Conservation (phyloP, 2,797 vertebrate genomes). For the Cottoperca gobio region DNA sequence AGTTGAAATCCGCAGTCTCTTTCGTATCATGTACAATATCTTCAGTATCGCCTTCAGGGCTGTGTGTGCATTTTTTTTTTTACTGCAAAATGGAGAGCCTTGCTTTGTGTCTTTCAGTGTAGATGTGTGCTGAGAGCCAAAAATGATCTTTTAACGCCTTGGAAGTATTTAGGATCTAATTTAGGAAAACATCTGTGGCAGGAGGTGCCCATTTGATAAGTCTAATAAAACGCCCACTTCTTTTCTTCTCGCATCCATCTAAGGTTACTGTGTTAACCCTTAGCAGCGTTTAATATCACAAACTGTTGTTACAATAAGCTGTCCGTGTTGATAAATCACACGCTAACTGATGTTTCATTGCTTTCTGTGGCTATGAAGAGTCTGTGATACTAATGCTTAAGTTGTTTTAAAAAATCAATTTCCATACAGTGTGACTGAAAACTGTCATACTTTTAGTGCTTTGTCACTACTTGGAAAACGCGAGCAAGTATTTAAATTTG, state of each 20-base stretch:
- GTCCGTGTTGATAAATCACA: conserved; percentile 17
- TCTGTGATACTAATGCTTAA: conserved; percentile 8
- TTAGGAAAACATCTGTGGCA: conserved; percentile 42
- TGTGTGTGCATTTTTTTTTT: not conserved
- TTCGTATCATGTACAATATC: conserved; percentile 45
- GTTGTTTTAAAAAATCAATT: conserved; percentile 30
- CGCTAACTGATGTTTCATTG: not conserved
- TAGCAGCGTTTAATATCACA: conserved; percentile 14
- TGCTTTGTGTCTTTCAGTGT: conserved; percentile 14
- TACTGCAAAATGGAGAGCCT: conserved; percentile 38
- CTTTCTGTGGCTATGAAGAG: not conserved
- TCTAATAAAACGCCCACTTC: conserved; percentile 45
- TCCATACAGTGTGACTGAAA: conserved; percentile 14
- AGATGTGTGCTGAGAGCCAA: conserved; percentile 5
- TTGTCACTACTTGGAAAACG: conserved; percentile 48
- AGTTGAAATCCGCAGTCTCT: conserved; percentile 57
- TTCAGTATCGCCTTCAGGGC: not conserved
- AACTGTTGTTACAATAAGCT: not conserved
- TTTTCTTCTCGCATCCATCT: conserved; percentile 20
- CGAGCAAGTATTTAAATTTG: conserved; percentile 45
- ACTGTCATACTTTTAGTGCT: conserved; percentile 20
- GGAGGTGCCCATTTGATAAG: conserved; percentile 47
- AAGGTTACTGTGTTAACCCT: conserved; percentile 26
- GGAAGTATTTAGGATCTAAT: conserved; percentile 49
- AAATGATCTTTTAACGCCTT: conserved; percentile 7